Evolutionary conservation across 2,888 invertebrate genomes (phyloP), one percentile per base, ranked within the genome.

Genomic region (Euplagia quadripunctaria): DNA sequence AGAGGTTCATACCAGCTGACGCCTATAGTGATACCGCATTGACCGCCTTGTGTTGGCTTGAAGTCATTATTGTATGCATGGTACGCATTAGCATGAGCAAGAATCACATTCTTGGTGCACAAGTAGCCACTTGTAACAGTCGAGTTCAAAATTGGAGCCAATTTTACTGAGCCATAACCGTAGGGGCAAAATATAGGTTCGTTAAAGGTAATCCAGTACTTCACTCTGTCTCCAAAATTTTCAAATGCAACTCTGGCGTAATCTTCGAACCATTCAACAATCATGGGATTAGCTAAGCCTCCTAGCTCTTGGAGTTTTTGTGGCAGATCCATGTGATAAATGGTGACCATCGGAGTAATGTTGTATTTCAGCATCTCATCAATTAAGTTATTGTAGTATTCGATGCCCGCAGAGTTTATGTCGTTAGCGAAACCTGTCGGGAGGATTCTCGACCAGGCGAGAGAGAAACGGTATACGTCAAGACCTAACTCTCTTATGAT

Each of bases 311-410:
- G 96, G 0, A 97, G 85, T 66, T 90, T 90, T 74, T 94, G 91
- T 0, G 96, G 96, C 70, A 96, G 82, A 81, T 96, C 96, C 92
- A 95, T 96, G 74, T 96, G 96, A 79, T 93, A 96, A 66, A 96
- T 88, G 0, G 96, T 96, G 0, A 96, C 92, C 87, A 96, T 90
- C 0, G 97, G 97, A 71, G 92, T 89, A 72, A 97, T 97, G 55
- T 95, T 96, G 77, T 96, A 96, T 43, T 92, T 94, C 0, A 97
- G 74, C 71, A 97, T 93, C 83, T 96, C 96, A 82, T 97, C 88
- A 70, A 97, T 97, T 0, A 97, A 88, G 74, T 95, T 92, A 79
- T 97, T 96, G 89, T 97, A 97, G 88, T 97, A 97, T 31, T 94
- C 90, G 7, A 97, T 91, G 7, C 97, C 97, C 16, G 96, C 93